Evolutionary conservation across 1,140 invertebrate genomes (phyloP).

Genomic region (Leptopilina clavipes): DNA sequence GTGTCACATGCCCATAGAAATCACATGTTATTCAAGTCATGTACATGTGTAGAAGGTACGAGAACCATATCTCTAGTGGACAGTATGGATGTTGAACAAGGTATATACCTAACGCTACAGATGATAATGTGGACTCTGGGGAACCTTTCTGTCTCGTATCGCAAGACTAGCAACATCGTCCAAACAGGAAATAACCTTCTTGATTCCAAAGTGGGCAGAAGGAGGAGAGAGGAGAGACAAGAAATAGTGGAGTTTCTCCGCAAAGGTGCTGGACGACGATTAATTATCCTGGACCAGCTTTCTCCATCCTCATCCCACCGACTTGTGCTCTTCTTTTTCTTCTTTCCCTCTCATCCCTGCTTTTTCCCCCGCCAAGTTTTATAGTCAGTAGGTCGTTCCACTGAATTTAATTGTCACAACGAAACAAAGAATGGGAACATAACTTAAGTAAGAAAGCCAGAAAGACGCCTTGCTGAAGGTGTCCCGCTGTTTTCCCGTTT

Average conservation of each 20-base stretch:
- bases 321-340: neutral
- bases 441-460: slow-evolving; percentile 31
- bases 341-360: too few relatives aligned
- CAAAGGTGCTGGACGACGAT: neutral
- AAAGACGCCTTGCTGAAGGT: slow-evolving; percentile 24
- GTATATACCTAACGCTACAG: slow-evolving; percentile 49
- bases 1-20: slow-evolving; percentile 59
- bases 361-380: neutral
- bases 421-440: slow-evolving; percentile 31
- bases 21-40: slow-evolving; percentile 54
- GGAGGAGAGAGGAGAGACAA: neutral
- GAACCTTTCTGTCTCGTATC: slow-evolving; percentile 56
- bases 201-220: neutral
- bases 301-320: neutral
- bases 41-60: slow-evolving; percentile 47
- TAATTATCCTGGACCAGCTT: slow-evolving; percentile 24
- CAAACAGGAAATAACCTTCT: slow-evolving; percentile 34
- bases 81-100: slow-evolving; percentile 41
- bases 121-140: slow-evolving; percentile 59
- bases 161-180: slow-evolving; percentile 18
- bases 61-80: slow-evolving; percentile 7
- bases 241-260: slow-evolving; percentile 35
- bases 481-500: slow-evolving; percentile 8
- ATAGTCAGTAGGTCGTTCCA: slow-evolving; percentile 21
- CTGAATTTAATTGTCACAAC: slow-evolving; percentile 30